A percentile compares a stretch with the other conserved stretches of the same genome.
phyloP scores from a whole-genome alignment of 2,113 vertebrate genomes.

The Notiomystis cincta region DNA sequence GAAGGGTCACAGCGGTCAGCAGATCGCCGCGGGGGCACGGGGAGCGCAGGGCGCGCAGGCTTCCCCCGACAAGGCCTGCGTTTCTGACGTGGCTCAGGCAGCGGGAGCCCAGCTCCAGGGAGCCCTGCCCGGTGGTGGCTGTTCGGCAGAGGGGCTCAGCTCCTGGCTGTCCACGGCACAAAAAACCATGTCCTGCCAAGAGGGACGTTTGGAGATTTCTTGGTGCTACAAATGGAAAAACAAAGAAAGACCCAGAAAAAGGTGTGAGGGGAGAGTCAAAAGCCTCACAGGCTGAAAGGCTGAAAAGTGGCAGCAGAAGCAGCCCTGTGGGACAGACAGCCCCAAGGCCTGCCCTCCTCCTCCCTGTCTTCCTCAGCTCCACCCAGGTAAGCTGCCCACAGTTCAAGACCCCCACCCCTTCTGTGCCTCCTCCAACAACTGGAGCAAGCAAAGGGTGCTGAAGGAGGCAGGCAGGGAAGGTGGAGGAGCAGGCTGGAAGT shows the following conservation, averaged over 20 bases:
- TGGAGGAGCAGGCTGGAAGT: neutral
- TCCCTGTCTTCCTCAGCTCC: neutral
- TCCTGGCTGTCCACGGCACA: rapidly evolving
- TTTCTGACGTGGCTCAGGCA: rapidly evolving
- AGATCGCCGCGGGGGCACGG: rapidly evolving
- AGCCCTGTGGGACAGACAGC: neutral
- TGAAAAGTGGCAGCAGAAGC: neutral
- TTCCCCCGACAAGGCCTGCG: rapidly evolving
- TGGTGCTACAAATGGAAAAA: neutral
- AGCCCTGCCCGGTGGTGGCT: rapidly evolving
- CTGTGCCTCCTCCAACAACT: rapidly evolving
- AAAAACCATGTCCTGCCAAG: neutral
- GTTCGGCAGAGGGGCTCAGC: rapidly evolving
- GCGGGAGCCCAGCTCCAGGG: neutral
- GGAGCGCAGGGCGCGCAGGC: neutral
- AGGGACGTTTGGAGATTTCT: neutral
- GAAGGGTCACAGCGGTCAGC: rapidly evolving
- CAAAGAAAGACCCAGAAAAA: neutral
- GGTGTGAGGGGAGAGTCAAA: neutral
- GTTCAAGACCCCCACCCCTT: rapidly evolving
- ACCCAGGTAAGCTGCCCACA: too few species aligned
- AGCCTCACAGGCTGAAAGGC: neutral
- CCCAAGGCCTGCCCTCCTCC: too few species aligned
- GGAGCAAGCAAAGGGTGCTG: neutral
- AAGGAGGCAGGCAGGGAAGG: neutral